Base-by-base conservation (phyloP, 2,113 vertebrate genomes). In the Engraulis encrasicolus region DNA sequence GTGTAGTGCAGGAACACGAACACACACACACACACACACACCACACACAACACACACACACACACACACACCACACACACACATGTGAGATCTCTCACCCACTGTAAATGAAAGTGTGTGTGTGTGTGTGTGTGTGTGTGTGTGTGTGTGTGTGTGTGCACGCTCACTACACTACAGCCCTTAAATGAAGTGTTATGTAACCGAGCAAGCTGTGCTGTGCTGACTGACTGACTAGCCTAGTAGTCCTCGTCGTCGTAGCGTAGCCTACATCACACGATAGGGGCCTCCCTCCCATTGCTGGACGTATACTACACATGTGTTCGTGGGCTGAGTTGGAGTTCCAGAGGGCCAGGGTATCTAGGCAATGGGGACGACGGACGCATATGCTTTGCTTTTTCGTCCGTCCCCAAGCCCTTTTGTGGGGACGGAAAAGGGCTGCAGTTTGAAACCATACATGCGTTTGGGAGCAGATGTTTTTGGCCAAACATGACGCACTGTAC, bases 381-480 rank as follows among this genome's bases (percentile, higher is more conserved):
- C 92, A 93, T 94, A 94, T 94, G 92, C 9, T 3, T 45, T 3
- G 40, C n/a, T n/a, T 92, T 92, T 27, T 91, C 89, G 61, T 93
- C 88, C 92, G 92, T 94, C 92, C n/a, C n/a, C 93, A 82, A 94
- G 96, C 94, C 96, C 95, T 96, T 99, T 98, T 99, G 96, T 98
- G 96, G 97, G 95, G 93, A 90, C 95, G 87, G 97, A 96, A 96
- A 74, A n/a, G 31, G 66, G 94, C 96, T 96, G 92, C 95, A 95
- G 93, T 92, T 92, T 95, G 96, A 94, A 84, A 84, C 93, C n/a
- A n/a, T n/a, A 95, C 92, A 93, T 96, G 92, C 94, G 95, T 94
- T 95, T 96, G 95, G 96, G 96, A 98, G 95, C 97, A 99, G 97
- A 98, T 98, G 98, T 98, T 99, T 98, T 99, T 97, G 96, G 95